Evolutionary conservation across 2,888 invertebrate genomes (phyloP), one percentile per base, ranked within the genome.

Genomic region (Netelia virgata): DNA sequence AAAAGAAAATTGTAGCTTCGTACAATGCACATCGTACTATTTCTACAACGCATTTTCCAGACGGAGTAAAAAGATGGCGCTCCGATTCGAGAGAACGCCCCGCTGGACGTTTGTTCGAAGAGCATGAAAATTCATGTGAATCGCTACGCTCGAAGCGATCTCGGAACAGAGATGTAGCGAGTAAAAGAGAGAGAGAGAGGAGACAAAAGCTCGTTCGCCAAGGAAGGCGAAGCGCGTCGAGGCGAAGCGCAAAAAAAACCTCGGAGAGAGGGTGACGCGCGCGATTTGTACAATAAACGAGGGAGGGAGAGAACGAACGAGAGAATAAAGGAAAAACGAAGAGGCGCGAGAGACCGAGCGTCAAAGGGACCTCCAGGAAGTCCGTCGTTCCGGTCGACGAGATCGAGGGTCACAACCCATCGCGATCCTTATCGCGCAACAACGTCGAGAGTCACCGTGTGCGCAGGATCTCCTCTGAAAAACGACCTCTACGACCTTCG

Each of bases 321-420:
- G 53, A 64, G 61, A 68, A 63, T 36, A 66, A 53, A 66, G 16
- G 41, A 47, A 50, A 57, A 53, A 47, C 23, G 43, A 69, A 64
- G 53, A 53, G 41, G 28, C 57, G 63, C 63, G 63, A 41, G 18
- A 63, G n/a, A 74, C 23, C 8, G 66, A 57, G 57, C 57, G 64
- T 28, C 64, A 16, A 70, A 11, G 61, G 36, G 55, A 69, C 57
- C 81, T 84, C 76, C 83, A 84, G 84, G 86, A 86, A 84, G 84
- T 86, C 81, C 84, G 86, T 72, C 81, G 86, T 86, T 86, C 84
- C 81, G 75, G 78, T 81, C 77, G 84, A 84, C 73, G 81, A 69
- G 84, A 20, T 77, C 64, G 81, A 82, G 80, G 77, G 80, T 85
- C 79, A 79, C 69, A 82, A 68, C 82, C 74, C 74, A 74, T 69